phyloP scores from a whole-genome alignment of 92 coral and sea anemone genomes.

The Micromussa lordhowensis region DNA sequence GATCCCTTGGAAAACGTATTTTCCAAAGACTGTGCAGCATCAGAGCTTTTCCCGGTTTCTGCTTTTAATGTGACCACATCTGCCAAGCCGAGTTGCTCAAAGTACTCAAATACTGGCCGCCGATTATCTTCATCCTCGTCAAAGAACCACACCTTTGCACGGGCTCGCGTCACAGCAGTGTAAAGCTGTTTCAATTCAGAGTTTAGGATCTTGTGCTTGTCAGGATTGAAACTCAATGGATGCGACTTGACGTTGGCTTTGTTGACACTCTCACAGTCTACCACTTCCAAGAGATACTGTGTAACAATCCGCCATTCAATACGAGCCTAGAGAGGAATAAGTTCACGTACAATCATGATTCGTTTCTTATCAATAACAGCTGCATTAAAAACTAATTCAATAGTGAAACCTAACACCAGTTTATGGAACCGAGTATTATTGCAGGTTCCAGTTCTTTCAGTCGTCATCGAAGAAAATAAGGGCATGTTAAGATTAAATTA shows the following conservation, averaged over 20 bases:
- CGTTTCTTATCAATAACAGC: not conserved
- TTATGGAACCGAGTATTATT: not conserved
- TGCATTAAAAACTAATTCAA: not conserved
- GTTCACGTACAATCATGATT: not conserved
- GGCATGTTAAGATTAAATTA: not conserved
- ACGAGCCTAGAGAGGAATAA: not conserved
- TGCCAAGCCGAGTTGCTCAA: slow-evolving; percentile 72
- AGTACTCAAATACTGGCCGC: slow-evolving; percentile 84
- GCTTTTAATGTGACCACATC: slow-evolving; percentile 56
- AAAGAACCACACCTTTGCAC: slow-evolving; percentile 91
- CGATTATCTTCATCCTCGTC: slow-evolving; percentile 82
- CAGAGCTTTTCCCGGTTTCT: not conserved
- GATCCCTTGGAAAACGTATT: slow-evolving; percentile 81
- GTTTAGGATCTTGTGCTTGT: slow-evolving; percentile 81
- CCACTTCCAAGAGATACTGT: slow-evolving; percentile 3
- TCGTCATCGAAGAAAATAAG: not conserved
- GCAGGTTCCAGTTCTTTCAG: not conserved
- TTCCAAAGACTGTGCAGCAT: slow-evolving; percentile 34
- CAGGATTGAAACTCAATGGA: slow-evolving; percentile 73
- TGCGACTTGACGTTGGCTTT: slow-evolving; percentile 25
- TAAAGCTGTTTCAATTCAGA: slow-evolving; percentile 86
- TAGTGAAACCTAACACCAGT: not conserved
- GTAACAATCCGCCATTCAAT: slow-evolving; percentile 5
- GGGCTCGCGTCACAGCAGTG: slow-evolving; percentile 92
- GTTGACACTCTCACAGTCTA: not conserved